Evolutionary conservation across 2,113 vertebrate species (phyloP), one percentile per base, ranked within the genome.

Genomic region (Hepsetus odoe): DNA sequence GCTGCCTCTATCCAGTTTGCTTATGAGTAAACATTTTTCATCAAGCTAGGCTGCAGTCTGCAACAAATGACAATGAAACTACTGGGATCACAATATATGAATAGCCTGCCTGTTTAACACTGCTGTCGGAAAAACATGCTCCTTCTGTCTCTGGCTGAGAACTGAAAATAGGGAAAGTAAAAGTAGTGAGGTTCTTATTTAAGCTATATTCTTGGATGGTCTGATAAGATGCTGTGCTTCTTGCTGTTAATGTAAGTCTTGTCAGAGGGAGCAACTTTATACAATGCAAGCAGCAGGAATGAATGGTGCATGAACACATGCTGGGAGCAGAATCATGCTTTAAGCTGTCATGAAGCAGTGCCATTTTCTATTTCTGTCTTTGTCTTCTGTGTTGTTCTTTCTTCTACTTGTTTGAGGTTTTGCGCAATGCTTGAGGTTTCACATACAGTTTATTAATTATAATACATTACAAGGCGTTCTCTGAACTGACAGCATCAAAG

Each of bases 401-500:
- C 28, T 61, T 14, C 14, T 14, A 18, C 28, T 32, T 32, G 46
- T 55, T n/a, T 5, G 24, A 40, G 3, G 61, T 18, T 55, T 49
- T 22, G 14, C 53, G 5, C 56, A 46, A 18, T 12, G 67, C 16
- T 72, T 26, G n/a, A 55, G 40, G 28, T 20, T 77, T 26, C 62
- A 24, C 1, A 6, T 42, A 49, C 32, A 22, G n/a, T n/a, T n/a
- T n/a, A n/a, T n/a, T n/a, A n/a, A n/a, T n/a, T n/a, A n/a, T n/a
- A n/a, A n/a, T n/a, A n/a, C n/a, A n/a, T n/a, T n/a, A n/a, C n/a
- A n/a, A n/a, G n/a, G n/a, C n/a, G n/a, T n/a, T n/a, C n/a, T n/a
- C n/a, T n/a, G n/a, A n/a, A n/a, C n/a, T n/a, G n/a, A n/a, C n/a
- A 14, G 33, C 40, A 38, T 55, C 80, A 80, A 80, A 82, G 72